These are phyloP conservation scores for Bostrychus sinensis DNA, from an alignment of 2,113 vertebrate genomes.

Conservation along the genomic window DNA sequence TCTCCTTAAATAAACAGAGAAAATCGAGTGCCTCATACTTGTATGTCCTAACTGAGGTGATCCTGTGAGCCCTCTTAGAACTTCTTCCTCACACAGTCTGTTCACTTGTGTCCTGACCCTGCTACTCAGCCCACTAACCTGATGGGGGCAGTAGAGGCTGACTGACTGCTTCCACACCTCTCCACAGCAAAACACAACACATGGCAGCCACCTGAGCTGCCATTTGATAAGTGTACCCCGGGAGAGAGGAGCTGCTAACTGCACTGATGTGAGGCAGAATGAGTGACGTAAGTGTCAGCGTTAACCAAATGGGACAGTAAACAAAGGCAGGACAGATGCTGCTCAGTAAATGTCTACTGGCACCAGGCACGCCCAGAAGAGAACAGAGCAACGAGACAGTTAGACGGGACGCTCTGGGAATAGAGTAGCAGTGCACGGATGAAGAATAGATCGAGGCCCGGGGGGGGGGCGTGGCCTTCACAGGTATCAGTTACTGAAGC, in stretches of 20 bases:
- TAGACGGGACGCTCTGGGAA: slow-evolving; percentile 61
- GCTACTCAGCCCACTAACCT: slow-evolving; percentile 55
- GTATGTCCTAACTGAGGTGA: no score
- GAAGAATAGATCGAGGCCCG: slow-evolving; percentile 62
- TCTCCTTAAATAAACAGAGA: no score
- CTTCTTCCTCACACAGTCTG: not conserved
- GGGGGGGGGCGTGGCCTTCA: slow-evolving; percentile 23
- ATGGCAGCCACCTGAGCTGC: slow-evolving; percentile 50
- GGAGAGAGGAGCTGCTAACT: slow-evolving; percentile 40
- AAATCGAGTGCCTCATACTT: no score
- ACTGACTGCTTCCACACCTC: slow-evolving; percentile 39
- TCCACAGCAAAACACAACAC: slow-evolving; percentile 29
- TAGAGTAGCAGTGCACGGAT: slow-evolving; percentile 41
- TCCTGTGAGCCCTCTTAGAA: not conserved
- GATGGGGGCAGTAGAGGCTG: slow-evolving; percentile 74
- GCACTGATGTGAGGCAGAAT: slow-evolving; percentile 54
- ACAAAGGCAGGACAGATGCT: slow-evolving; percentile 73
- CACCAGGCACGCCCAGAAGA: slow-evolving; percentile 63
- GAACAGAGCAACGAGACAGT: slow-evolving; percentile 47
- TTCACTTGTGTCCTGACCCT: slow-evolving; percentile 2
- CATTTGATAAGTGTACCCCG: slow-evolving; percentile 60
- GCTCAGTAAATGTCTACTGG: slow-evolving; percentile 60
- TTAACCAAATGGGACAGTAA: slow-evolving; percentile 71
- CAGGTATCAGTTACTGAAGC: slow-evolving; percentile 70
- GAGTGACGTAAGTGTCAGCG: slow-evolving; percentile 72